Base-by-base conservation (phyloP, 1,140 invertebrate species). In the Brachionus asplanchnoidis region DNA sequence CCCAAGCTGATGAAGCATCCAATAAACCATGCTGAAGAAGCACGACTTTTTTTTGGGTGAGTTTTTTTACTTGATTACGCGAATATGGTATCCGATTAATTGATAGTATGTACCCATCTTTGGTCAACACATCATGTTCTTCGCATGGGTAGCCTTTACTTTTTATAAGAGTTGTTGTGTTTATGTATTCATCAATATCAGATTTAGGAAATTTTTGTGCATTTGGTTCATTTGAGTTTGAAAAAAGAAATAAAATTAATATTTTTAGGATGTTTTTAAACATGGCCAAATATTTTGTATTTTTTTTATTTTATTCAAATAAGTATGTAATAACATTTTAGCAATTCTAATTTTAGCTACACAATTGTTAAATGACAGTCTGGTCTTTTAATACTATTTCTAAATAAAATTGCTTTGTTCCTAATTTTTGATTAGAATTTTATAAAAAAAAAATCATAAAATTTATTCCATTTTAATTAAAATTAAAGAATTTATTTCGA, bases 1-100 rank as follows among this genome's bases (percentile, higher is more conserved):
- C 79, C 56, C 56, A 83, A 42, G 53, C 9, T 11, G 32, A 23
- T 17, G 56, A 60, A 17, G 79, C 20, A 70, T 83, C 79, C 9
- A 83, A 32, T n/a, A 83, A 32, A 14, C 79, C 79, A 83, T 83
- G 79, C 17, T 83, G 79, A 23, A 83, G 56, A 40, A 83, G 23
- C 12, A 83, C 40, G 6, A 46, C 28, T 42, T 14, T 28, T 32
- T 26, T 60, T 32, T 1, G 3, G 0, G 11, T 36, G 12, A 1
- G 0, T 12, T 56, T 17, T 23, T 9, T 11, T 11, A 9, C 7
- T 12, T 32, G 4, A 28, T 84, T 7, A 20, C 46, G 83, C 23
- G 36, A 36, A 66, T 66, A 53, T n/a, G 78, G 78, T 44, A 83
- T 65, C 12, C 79, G 17, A 14, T 36, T 44, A 2, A 83, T 17